phyloP scores from a whole-genome alignment of 2,888 invertebrate genomes.

The Hipparchia sbordonii region DNA sequence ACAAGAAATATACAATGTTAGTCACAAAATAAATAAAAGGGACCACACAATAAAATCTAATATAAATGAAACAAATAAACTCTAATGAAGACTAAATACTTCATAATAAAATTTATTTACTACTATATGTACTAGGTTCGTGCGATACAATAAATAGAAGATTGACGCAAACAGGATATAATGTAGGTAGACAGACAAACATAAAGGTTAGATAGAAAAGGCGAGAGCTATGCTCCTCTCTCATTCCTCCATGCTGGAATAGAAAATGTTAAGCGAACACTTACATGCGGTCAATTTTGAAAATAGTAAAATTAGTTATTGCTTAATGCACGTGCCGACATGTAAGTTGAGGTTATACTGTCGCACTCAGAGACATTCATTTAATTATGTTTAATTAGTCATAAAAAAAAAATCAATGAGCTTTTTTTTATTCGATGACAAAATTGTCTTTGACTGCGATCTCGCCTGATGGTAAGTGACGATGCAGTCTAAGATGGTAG shows the following conservation, averaged over 20 bases:
- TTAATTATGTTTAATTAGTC: no score
- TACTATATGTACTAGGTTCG: background rate
- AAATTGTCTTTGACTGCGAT: no score
- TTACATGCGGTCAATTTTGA: conserved; percentile 56
- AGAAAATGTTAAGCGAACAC: conserved; percentile 56
- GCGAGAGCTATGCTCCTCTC: conserved; percentile 63
- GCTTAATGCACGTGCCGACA: background rate
- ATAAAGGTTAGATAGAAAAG: conserved; percentile 54
- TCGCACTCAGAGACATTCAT: no score
- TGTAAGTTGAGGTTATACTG: background rate
- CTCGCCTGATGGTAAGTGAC: no score
- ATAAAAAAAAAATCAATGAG: no score
- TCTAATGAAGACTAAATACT: background rate
- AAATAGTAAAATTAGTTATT: conserved; percentile 22
- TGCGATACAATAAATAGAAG: conserved; percentile 14
- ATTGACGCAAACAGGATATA: conserved; percentile 15
- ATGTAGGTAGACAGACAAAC: conserved; percentile 57
- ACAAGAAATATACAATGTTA: background rate
- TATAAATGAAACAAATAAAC: conserved; percentile 3
- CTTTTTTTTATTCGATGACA: no score
- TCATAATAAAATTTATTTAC: background rate
- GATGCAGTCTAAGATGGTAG: no score
- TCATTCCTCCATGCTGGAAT: conserved; percentile 79
- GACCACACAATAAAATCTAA: background rate
- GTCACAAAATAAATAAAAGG: conserved; percentile 14